phyloP scores from a whole-genome alignment of 2,113 vertebrate genomes.

The Megaleporinus macrocephalus region DNA sequence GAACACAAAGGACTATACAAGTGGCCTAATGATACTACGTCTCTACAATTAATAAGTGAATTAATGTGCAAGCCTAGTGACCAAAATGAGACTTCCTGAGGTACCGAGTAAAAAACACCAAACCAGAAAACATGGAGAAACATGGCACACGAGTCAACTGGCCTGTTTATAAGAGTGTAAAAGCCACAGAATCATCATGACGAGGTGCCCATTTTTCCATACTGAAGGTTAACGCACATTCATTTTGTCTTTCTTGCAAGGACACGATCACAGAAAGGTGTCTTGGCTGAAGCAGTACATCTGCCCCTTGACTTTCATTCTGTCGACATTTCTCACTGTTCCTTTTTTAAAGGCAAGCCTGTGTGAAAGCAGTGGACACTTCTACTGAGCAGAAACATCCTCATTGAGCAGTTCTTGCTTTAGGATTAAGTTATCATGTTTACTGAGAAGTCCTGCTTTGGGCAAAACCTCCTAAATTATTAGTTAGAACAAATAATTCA shows the following conservation, averaged over 20 bases:
- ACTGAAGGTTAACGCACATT: not conserved
- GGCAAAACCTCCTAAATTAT: not conserved
- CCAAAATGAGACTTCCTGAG: constrained; percentile 17
- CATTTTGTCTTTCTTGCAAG: no score
- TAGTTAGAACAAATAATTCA: not conserved
- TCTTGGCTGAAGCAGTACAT: no score
- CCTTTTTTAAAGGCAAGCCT: not conserved
- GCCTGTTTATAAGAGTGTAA: not conserved
- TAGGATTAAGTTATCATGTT: not conserved
- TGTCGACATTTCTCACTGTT: no score
- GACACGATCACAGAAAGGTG: not conserved
- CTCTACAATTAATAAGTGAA: not conserved
- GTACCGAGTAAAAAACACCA: not conserved
- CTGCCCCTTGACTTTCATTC: not conserved
- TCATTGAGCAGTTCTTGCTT: not conserved
- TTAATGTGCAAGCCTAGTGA: constrained; percentile 8
- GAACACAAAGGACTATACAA: not conserved
- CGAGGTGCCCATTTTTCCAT: not conserved
- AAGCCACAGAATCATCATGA: not conserved
- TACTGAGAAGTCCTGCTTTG: not conserved
- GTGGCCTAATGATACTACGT: not conserved
- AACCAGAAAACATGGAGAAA: not conserved
- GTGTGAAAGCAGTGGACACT: not conserved
- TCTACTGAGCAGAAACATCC: not conserved
- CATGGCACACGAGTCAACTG: not conserved